Evolutionary conservation across 1,140 invertebrate species (phyloP).

Genomic region (Penaeus chinensis): DNA sequence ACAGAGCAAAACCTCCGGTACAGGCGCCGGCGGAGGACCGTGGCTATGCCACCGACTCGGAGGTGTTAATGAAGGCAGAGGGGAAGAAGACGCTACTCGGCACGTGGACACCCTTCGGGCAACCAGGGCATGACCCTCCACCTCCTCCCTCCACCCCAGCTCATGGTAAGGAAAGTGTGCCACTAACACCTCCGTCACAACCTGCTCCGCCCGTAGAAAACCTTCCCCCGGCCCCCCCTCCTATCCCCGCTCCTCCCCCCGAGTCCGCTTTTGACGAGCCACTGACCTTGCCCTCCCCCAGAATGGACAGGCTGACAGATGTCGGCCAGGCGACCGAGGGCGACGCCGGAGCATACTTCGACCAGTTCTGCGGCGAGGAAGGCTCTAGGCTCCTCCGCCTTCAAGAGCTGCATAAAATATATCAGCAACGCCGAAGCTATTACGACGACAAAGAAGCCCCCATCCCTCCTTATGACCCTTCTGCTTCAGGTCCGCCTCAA

Average conservation of each 20-base stretch:
- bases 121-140: neutral
- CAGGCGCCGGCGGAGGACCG: slow-evolving; percentile 27
- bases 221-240: slow-evolving; percentile 14
- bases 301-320: slow-evolving; percentile 13
- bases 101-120: slow-evolving; percentile 44
- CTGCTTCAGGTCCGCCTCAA: neutral
- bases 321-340: neutral
- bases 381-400: no score
- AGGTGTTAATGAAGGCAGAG: slow-evolving; percentile 30
- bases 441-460: slow-evolving; percentile 6
- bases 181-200: slow-evolving; percentile 43
- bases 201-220: neutral
- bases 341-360: neutral
- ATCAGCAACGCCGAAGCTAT: slow-evolving; percentile 8
- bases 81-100: slow-evolving; percentile 29
- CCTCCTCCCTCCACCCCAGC: neutral
- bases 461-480: neutral
- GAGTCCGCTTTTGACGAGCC: slow-evolving; percentile 29
- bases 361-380: no score
- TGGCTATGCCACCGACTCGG: slow-evolving; percentile 51
- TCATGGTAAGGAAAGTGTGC: slow-evolving; percentile 52
- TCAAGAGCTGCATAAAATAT: neutral
- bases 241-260: neutral
- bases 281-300: slow-evolving; percentile 3
- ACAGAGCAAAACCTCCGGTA: slow-evolving; percentile 19